Evolutionary conservation across 2,888 invertebrate species (phyloP).

Genomic region (Theretra japonica): DNA sequence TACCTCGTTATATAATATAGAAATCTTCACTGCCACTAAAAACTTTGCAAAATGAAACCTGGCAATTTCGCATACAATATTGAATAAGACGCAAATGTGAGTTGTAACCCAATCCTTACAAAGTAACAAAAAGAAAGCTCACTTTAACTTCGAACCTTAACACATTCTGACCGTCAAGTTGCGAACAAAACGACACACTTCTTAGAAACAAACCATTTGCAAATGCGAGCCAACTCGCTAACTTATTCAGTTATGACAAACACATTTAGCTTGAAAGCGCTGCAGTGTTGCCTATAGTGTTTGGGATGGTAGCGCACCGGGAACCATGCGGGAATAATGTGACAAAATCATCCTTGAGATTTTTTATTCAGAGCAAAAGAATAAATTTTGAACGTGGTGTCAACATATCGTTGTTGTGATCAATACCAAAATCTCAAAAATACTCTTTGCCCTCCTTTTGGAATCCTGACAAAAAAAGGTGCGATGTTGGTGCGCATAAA

Average conservation of each 20-base stretch:
- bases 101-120: not conserved
- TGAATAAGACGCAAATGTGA: not conserved
- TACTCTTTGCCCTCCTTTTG: too few relatives aligned
- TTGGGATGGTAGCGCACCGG: not conserved
- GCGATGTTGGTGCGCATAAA: too few relatives aligned
- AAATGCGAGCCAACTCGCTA: slow-evolving; percentile 31
- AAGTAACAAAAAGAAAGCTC: slow-evolving; percentile 17
- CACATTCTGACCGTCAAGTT: slow-evolving; percentile 12
- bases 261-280: slow-evolving; percentile 30
- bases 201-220: slow-evolving; percentile 25
- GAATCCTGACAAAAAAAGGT: too few relatives aligned
- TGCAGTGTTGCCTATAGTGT: slow-evolving; percentile 21
- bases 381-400: too few relatives aligned
- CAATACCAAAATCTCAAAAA: too few relatives aligned
- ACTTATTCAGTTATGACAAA: slow-evolving; percentile 46
- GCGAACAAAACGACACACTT: slow-evolving; percentile 13
- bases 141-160: slow-evolving; percentile 18
- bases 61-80: not conserved
- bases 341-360: not conserved
- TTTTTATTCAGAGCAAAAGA: too few relatives aligned
- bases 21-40: too few relatives aligned
- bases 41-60: not conserved
- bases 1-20: too few relatives aligned
- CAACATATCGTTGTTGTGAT: too few relatives aligned
- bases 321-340: not conserved